Conservation (phyloP, 2,797 vertebrate species). For the Sebastes vulpes region DNA sequence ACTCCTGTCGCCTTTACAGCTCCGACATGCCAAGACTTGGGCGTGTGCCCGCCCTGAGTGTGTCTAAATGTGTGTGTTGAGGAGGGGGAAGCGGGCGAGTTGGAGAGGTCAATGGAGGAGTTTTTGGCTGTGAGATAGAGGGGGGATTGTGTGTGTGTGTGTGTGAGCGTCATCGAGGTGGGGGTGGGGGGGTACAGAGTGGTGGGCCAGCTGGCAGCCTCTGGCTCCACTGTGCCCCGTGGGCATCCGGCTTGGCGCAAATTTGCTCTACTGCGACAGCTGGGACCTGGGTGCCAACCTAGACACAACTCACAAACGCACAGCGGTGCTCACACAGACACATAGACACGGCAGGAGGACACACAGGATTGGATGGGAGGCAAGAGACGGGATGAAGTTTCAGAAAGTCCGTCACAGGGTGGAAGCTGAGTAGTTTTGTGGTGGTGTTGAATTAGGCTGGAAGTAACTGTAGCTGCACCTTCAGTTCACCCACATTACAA, state of each 20-base stretch:
- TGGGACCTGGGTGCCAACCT: constrained; percentile 64
- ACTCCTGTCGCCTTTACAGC: constrained; percentile 67
- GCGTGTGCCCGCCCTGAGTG: constrained; percentile 41
- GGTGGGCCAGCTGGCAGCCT: constrained; percentile 76
- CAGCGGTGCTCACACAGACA: background rate
- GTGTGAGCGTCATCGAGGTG: background rate
- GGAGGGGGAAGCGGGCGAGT: background rate
- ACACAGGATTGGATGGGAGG: constrained; percentile 4
- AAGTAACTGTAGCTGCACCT: background rate
- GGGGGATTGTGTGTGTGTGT: constrained; percentile 22
- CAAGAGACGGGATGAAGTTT: constrained; percentile 13
- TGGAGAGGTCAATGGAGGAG: constrained; percentile 43
- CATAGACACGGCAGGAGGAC: constrained; percentile 1
- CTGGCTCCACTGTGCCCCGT: constrained; percentile 61
- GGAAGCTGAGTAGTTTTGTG: background rate
- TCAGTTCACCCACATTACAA: background rate
- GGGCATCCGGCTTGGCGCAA: constrained; percentile 73
- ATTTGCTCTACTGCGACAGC: constrained; percentile 59
- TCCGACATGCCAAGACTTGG: constrained; percentile 58
- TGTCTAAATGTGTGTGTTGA: constrained; percentile 38
- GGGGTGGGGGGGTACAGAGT: background rate
- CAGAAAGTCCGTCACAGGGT: background rate
- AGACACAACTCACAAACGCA: constrained; percentile 36
- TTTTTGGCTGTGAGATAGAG: constrained; percentile 41
- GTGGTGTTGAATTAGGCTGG: background rate